Percentiles rank a stretch among this genome's conserved stretches.
Evolutionary conservation across 2,113 vertebrate species (phyloP).

Genomic region (Pterocles gutturalis): DNA sequence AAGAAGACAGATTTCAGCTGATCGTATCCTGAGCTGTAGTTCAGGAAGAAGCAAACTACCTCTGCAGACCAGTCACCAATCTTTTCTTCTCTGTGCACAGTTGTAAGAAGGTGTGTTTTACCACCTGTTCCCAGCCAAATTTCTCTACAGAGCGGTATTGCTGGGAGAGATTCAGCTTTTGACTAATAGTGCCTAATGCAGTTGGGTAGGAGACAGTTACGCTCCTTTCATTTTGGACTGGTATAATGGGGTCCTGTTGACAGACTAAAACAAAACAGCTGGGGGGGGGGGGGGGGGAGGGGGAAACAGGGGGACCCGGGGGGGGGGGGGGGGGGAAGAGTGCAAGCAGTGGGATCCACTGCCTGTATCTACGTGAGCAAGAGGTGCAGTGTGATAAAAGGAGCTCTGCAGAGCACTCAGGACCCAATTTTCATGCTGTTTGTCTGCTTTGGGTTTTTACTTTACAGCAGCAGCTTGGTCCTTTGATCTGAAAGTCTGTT

Average conservation of each 20-base stretch:
- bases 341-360: neutral
- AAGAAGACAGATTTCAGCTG: neutral
- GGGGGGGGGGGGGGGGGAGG: too few relatives aligned
- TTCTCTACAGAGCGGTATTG: neutral
- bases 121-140: neutral
- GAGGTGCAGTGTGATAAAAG: neutral
- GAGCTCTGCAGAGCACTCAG: neutral
- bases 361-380: neutral
- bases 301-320: too few relatives aligned
- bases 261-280: neutral
- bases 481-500: neutral
- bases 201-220: neutral
- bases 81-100: neutral
- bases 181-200: neutral
- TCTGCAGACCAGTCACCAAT: neutral
- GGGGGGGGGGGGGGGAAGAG: too few relatives aligned
- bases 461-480: neutral
- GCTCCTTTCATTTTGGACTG: neutral
- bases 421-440: neutral
- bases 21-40: neutral
- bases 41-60: neutral
- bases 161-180: neutral
- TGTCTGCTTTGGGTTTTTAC: neutral
- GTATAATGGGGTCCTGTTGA: neutral
- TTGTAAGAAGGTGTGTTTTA: neutral